A percentile compares a stretch with the other conserved stretches of the same genome.
phyloP scores from a whole-genome alignment of 92 coral and sea anemone genomes.

The Blastomussa wellsi region DNA sequence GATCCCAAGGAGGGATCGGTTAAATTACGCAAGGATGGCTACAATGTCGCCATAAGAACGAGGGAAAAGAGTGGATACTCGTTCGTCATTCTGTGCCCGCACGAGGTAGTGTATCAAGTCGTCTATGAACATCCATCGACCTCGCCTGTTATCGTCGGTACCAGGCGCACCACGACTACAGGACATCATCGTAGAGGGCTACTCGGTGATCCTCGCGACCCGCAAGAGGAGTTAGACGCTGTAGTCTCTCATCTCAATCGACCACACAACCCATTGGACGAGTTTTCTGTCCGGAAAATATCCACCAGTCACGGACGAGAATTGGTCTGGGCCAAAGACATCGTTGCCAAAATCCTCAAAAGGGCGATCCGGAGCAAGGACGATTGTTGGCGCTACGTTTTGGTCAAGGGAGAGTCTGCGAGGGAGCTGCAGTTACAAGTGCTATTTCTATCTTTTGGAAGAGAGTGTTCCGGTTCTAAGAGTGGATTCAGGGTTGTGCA shows the following conservation, averaged over 20 bases:
- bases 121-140: neutral
- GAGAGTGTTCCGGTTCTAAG: neutral
- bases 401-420: neutral
- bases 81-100: neutral
- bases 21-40: neutral
- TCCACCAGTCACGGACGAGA: neutral
- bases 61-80: neutral
- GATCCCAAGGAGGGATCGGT: neutral
- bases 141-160: neutral
- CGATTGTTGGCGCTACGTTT: conserved; percentile 3
- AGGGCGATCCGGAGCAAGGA: neutral
- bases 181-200: neutral
- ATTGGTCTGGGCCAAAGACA: neutral
- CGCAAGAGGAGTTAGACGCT: neutral
- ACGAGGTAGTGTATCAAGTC: neutral
- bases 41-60: neutral
- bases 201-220: neutral
- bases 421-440: neutral
- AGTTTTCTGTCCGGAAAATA: neutral
- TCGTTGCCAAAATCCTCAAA: conserved; percentile 1
- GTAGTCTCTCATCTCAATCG: neutral
- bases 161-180: neutral
- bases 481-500: neutral
- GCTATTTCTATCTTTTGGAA: neutral
- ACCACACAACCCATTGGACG: neutral